phyloP scores from a whole-genome alignment of 2,888 invertebrate species.

The Tenthredo scrophulariae region DNA sequence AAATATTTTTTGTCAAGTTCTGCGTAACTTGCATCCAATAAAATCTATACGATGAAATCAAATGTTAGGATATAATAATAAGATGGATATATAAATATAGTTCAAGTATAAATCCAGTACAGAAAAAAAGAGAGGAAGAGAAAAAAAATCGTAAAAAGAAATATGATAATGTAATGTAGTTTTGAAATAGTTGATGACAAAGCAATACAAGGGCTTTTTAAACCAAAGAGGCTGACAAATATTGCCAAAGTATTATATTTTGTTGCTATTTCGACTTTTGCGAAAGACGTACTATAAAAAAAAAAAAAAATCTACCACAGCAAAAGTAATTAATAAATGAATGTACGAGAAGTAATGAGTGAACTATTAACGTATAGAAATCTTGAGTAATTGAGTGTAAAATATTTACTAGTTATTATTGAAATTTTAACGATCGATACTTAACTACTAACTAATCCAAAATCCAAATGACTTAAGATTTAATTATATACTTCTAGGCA shows the following conservation, averaged over 20 bases:
- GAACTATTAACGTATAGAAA: slow-evolving; percentile 62
- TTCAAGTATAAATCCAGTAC: slow-evolving; percentile 47
- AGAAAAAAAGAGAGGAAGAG: background rate
- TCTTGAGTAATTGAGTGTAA: slow-evolving; percentile 71
- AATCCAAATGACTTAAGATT: slow-evolving; percentile 73
- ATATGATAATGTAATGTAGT: slow-evolving; percentile 40
- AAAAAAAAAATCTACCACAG: slow-evolving; percentile 59
- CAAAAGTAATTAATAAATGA: slow-evolving; percentile 49
- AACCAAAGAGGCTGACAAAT: slow-evolving; percentile 77
- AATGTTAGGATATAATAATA: slow-evolving; percentile 40
- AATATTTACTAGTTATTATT: slow-evolving; percentile 73
- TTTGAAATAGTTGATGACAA: slow-evolving; percentile 42
- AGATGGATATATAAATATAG: slow-evolving; percentile 51
- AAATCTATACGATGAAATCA: slow-evolving; percentile 32
- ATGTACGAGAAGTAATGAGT: slow-evolving; percentile 61
- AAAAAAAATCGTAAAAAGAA: background rate
- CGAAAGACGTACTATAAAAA: slow-evolving; percentile 59
- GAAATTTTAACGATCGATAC: slow-evolving; percentile 68
- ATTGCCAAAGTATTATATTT: slow-evolving; percentile 76
- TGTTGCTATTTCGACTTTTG: slow-evolving; percentile 61
- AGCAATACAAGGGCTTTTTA: slow-evolving; percentile 61
- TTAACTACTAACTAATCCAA: slow-evolving; percentile 59
- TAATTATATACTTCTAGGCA: slow-evolving; percentile 76
- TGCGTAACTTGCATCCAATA: slow-evolving; percentile 28
- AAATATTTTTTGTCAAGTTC: slow-evolving; percentile 13